phyloP scores from a whole-genome alignment of 2,797 vertebrate genomes.

The Rhinophrynus dorsalis region DNA sequence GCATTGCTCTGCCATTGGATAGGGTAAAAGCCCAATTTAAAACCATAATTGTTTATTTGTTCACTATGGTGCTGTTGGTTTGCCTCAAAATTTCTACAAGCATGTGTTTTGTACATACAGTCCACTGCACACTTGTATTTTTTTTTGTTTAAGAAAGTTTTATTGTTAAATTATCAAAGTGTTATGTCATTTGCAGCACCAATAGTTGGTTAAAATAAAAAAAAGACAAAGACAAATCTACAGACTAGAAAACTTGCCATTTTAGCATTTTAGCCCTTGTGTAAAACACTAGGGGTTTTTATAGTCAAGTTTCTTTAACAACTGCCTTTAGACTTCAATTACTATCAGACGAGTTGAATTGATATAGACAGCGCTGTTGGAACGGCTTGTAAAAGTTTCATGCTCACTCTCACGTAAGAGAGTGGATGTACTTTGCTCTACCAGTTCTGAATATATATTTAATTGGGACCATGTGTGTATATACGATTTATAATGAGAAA shows the following conservation, averaged over 20 bases:
- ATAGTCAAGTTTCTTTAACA: conserved; percentile 59
- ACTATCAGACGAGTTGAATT: conserved; percentile 45
- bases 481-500: conserved; percentile 38
- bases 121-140: too few relatives aligned
- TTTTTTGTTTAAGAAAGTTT: too few relatives aligned
- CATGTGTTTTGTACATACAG: too few relatives aligned
- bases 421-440: conserved; percentile 33
- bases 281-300: conserved; percentile 37
- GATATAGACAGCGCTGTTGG: conserved; percentile 45
- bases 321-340: conserved; percentile 57
- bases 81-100: too few relatives aligned
- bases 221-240: conserved; percentile 14
- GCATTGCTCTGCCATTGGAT: too few relatives aligned
- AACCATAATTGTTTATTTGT: too few relatives aligned
- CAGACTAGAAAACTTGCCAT: conserved; percentile 10
- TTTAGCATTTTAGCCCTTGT: conserved; percentile 25
- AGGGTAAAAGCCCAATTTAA: too few relatives aligned
- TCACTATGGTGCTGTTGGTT: too few relatives aligned
- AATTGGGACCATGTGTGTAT: conserved; percentile 46
- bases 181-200: background rate
- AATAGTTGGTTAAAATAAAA: conserved; percentile 8
- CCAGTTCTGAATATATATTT: conserved; percentile 34
- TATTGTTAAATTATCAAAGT: conserved; percentile 3
- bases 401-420: conserved; percentile 31
- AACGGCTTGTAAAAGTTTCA: conserved; percentile 45